A percentile compares a stretch with the other conserved stretches of the same genome.
These are phyloP conservation scores for Pangasius sanitwongsei DNA, from an alignment of 2,797 vertebrate genomes.

Conservation along the genomic window DNA sequence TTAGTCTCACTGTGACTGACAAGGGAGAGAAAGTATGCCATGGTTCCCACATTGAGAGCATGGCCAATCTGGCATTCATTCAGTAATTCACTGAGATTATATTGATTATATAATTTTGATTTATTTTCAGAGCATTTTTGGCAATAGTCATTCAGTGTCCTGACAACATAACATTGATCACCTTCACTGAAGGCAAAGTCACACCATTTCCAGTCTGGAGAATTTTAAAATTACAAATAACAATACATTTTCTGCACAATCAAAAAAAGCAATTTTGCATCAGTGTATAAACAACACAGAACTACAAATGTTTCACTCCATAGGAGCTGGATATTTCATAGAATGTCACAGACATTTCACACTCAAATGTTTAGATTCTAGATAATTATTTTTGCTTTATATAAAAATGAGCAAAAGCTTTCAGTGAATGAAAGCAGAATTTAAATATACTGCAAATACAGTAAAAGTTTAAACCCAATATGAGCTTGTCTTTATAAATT, in stretches of 20 bases:
- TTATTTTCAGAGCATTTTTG: neutral
- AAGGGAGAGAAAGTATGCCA: neutral
- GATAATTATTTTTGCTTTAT: constrained; percentile 1
- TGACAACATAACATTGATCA: neutral
- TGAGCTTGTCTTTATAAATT: neutral
- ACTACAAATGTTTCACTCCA: neutral
- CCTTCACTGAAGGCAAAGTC: constrained; percentile 18
- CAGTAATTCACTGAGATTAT: neutral
- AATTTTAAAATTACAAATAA: constrained; percentile 39
- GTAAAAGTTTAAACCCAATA: neutral
- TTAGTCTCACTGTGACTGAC: neutral
- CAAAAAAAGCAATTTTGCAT: neutral
- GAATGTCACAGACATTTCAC: constrained; percentile 7
- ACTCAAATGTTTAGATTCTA: neutral
- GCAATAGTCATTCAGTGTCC: neutral
- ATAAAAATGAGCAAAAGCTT: constrained; percentile 30
- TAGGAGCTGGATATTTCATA: neutral
- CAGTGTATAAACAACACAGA: neutral
- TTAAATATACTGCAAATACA: neutral
- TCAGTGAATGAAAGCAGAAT: too few species aligned
- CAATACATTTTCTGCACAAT: neutral
- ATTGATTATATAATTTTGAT: neutral
- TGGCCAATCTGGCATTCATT: too few species aligned
- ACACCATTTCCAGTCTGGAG: neutral
- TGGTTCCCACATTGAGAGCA: neutral